Base-by-base conservation (phyloP, 2,113 vertebrate species). In the Spea multiplicata region DNA sequence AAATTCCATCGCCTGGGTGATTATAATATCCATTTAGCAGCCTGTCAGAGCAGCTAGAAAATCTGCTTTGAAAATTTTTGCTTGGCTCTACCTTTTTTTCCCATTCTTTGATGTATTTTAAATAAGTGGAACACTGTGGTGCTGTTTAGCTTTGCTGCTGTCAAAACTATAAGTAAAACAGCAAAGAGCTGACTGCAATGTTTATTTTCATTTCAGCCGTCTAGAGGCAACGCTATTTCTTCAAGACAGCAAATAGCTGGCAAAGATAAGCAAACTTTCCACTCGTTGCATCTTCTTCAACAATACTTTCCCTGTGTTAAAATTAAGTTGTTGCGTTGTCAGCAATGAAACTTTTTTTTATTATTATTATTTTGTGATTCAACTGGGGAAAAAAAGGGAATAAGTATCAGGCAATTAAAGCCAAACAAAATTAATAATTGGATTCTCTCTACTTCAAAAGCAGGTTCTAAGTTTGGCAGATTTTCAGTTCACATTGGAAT, bases 31-130 rank as follows among this genome's bases (percentile, higher is more conserved):
- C 85, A 85, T 88, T 85, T 79, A 84, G 86, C 81, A 86, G 16
- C 2, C 8, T 67, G 44, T 74, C 77, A 79, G 68, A 83, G 84
- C 78, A 83, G 70, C 13, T 46, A 57, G 75, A 59, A 62, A 71
- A 66, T 64, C 67, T 83, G 79, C 86, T 89, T 89, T 87, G 84
- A 87, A 87, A 88, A 88, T 82, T 86, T 30, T 89, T 84, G 6
- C 79, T 86, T 75, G 65, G 66, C 81, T 74, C 74, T 82, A 71
- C 16, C 5, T 83, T 88, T 59, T 84, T 85, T 82, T 81, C 84
- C 81, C 66, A 83, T 85, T 76, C 86, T 89, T 90, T 90, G 85
- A 88, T 91, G 82, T 85, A 3, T 84, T 83, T 85, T 85, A 84
- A 88, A 83, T 83, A 86, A 85, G 75, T 76, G 82, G 81, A 88